Base-by-base conservation (phyloP, 2,797 vertebrate genomes). In the Danio aesculapii region DNA sequence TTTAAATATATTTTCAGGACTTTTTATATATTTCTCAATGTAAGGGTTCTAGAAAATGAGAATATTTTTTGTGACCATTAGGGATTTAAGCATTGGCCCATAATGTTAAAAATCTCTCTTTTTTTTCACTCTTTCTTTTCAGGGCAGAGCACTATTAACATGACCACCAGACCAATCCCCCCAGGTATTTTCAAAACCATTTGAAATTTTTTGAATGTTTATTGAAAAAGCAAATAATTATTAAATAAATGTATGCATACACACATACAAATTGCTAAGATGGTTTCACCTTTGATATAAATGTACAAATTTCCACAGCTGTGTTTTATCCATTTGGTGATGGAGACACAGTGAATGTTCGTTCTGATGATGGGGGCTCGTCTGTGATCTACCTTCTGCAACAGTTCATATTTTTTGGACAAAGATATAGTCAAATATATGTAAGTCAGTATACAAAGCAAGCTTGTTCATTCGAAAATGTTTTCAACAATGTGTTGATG, bases 331-430 rank as follows among this genome's bases (percentile, higher is more conserved):
- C 66, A 73, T 82, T 63, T 76, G 73, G 84, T n/a, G 0, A 0
- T 64, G 91, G 88, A 77, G 87, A 88, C 58, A 85, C 19, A 4
- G 1, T 0, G 9, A 86, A 19, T 30, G 0, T 1, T 44, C 0
- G 0, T 10, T 0, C 0, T 39, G 88, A 90, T 58, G 91, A 92
- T 85, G 87, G 88, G 55, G 87, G 88, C 71, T 92, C 90, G 47
- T 81, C 88, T 4, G 0, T 0, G 6, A 91, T 92, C 64, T 0
- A 0, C 6, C 86, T 91, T 4, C 67, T 52, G 6, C 58, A 1
- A 11, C 2, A 71, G 2, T 92, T 93, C 75, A 2, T 14, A 8
- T 93, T 49, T 83, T 92, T 92, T 59, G 88, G 85, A 63, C 62
- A 2, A 0, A 0, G 46, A 0, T 77, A 89, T n/a, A 43, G 19